These are phyloP conservation scores for Pyrocephalus nanus DNA, from an alignment of 2,797 vertebrate species.

Conservation along the genomic window DNA sequence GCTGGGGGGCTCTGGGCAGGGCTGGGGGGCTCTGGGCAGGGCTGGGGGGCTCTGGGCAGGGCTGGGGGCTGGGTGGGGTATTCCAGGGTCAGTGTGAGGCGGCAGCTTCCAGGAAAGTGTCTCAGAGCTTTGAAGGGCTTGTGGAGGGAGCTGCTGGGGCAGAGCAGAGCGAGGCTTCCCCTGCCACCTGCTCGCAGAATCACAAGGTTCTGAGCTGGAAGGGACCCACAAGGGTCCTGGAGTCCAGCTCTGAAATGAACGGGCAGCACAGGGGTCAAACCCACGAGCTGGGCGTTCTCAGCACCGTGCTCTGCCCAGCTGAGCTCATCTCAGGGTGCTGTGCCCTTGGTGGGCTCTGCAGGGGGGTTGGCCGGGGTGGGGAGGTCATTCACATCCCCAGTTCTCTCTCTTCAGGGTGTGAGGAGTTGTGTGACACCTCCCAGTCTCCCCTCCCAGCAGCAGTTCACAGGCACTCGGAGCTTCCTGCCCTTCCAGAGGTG, in stretches of 20 bases:
- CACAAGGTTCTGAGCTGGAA: background rate
- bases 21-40: background rate
- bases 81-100: fast-evolving
- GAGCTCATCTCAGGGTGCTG: background rate
- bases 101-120: background rate
- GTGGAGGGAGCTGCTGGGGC: background rate
- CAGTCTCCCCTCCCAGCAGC: background rate
- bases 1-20: background rate
- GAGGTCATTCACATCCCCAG: background rate
- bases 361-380: background rate
- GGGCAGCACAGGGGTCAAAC: background rate
- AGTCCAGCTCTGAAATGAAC: background rate
- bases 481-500: background rate
- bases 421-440: background rate
- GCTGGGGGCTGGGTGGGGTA: background rate
- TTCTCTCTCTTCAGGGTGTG: background rate
- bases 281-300: background rate
- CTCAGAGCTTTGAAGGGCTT: background rate
- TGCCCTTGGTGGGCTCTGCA: background rate
- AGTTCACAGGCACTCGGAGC: fast-evolving
- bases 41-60: background rate
- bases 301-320: background rate
- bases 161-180: background rate
- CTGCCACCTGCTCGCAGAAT: background rate
- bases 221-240: background rate